Base-by-base conservation (phyloP, 2,113 vertebrate species). In the Chascanopsetta lugubris region DNA sequence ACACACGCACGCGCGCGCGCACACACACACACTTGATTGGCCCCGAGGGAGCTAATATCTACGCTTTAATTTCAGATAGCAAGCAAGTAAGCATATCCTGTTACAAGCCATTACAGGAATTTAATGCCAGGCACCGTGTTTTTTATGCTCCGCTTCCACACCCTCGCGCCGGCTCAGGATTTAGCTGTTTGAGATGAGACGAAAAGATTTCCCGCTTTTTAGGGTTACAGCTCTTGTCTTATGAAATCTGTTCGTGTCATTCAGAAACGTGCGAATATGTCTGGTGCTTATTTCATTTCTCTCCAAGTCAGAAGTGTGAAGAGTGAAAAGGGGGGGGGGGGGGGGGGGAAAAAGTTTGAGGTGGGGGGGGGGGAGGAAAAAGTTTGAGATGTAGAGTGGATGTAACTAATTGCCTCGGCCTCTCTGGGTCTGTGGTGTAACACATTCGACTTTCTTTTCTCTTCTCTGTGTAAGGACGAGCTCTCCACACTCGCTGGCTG, bases 41-140 rank as follows among this genome's bases (percentile, higher is more conserved):
- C 79, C 88, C 72, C 76, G 5, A 76, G 85, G 82, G 85, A 85
- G 65, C 75, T 69, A 54, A 84, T 87, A 82, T 86, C 75, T 80
- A 79, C 24, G 34, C 79, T 83, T 86, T 83, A 85, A 88, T 85
- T 85, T 79, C 69, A 82, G 71, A 84, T 82, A 59, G 71, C 78
- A 78, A 59, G 71, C 78, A 78, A 85, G 81, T 73, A 61, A 89
- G 82, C 80, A 79, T 85, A 82, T 85, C 82, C 77, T 69, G 77
- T 86, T 87, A 90, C 88, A 85, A 80, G 72, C 82, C 80, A 87
- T 83, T 89, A 89, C 82, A 82, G 64, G 79, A 61, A 55, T 77
- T 84, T 79, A 89, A 79, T 58, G 71, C 65, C 69, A 73, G 69
- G 36, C 75, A 8, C 62, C 11, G 57, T 77, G 73, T 83, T 86